Percentiles rank a stretch among this genome's conserved stretches.
Conservation (phyloP, 2,888 invertebrate genomes). For the Corbicula japonica region DNA sequence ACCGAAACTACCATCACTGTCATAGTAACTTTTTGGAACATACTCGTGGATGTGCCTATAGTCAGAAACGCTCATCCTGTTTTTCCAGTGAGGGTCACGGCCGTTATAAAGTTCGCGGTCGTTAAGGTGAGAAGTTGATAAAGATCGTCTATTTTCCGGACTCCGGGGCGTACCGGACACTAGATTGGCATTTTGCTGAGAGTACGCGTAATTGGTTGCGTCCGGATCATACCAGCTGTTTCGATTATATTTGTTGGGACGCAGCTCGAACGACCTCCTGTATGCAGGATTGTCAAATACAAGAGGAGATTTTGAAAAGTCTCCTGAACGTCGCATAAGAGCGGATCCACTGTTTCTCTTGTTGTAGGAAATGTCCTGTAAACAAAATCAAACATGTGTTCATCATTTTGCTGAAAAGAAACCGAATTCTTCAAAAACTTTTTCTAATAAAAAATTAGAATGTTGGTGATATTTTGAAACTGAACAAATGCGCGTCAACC, state of each 20-base stretch:
- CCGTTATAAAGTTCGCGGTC: too few relatives aligned
- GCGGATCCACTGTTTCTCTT: conserved; percentile 34
- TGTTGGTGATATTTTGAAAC: too few relatives aligned
- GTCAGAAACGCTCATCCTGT: too few relatives aligned
- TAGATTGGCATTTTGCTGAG: conserved; percentile 50
- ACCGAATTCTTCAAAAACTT: too few relatives aligned
- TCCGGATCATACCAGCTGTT: conserved; percentile 57
- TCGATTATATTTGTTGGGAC: conserved; percentile 28
- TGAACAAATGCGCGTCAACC: too few relatives aligned
- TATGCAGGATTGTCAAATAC: conserved; percentile 53
- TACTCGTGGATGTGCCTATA: conserved; percentile 20
- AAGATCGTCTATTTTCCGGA: conserved; percentile 29
- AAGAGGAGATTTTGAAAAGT: conserved; percentile 26
- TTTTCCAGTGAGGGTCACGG: too few relatives aligned
- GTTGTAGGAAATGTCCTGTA: conserved; percentile 12
- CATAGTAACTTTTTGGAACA: conserved; percentile 25
- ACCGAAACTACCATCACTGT: conserved; percentile 19
- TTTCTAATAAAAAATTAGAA: too few relatives aligned
- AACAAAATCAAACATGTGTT: too few relatives aligned
- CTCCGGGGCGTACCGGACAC: conserved; percentile 31
- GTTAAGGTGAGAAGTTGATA: conserved; percentile 34
- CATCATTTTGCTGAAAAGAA: too few relatives aligned
- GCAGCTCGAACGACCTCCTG: conserved; percentile 44
- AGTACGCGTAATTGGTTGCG: conserved; percentile 45
- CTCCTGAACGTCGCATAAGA: conserved; percentile 36